Evolutionary conservation across 1,140 invertebrate genomes (phyloP), one percentile per base, ranked within the genome.

Genomic region (Subanguina moxae): DNA sequence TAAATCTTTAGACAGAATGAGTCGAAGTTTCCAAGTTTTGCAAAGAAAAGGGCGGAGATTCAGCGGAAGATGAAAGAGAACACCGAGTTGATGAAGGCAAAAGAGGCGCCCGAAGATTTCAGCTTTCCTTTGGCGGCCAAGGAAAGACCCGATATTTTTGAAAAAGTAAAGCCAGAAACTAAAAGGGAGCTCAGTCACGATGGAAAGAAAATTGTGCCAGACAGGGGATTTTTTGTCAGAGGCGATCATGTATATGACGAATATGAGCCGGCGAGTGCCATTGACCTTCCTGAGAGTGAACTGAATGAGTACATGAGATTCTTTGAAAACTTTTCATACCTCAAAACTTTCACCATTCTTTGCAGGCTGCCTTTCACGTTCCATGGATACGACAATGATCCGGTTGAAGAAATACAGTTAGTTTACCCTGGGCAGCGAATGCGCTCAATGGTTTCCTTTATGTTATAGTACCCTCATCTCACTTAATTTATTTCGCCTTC

Each of bases 401-500:
- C 79, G 1, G 74, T 80, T 5, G 78, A 80, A 62, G 57, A 67
- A 19, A 74, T 80, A 42, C 68, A 73, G n/a, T 79, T 80, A 17
- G 74, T 77, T 67, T 27, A 65, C 8, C 78, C 78, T 25, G 68
- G 67, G 3, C 78, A 80, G 61, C 21, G 23, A 17, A 32, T 57
- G 27, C 48, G 48, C 3, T 52, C 48, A 3, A 52, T 52, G 48
- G 48, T 52, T 7, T 8, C 8, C 8, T 21, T 21, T 52, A 52
- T 52, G 3, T 15, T 52, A 21, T 52, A 38, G 32, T 5, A 38
- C 11, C 32, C 11, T 5, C 32, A 5, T 38, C 3, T 38, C 11
- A n/a, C n/a, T n/a, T n/a, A n/a, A n/a, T 38, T 38, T 38, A 38
- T 38, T 38, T 38, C n/a, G n/a, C n/a, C n/a, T 38, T 5, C 32